phyloP scores from a whole-genome alignment of 2,797 vertebrate species.

The Limnodromus scolopaceus region DNA sequence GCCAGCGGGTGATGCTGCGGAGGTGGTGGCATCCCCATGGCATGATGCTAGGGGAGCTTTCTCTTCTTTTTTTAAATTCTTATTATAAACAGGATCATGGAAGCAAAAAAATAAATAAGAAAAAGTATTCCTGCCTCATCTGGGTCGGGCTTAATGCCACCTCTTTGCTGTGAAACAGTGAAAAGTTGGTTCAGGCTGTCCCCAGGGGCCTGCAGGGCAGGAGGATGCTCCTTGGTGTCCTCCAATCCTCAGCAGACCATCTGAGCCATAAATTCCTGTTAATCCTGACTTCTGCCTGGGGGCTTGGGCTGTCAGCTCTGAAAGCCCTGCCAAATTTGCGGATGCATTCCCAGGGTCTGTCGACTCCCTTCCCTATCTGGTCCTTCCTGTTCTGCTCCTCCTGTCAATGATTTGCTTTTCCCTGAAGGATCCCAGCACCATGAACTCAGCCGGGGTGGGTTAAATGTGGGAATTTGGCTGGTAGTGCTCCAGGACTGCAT shows the following conservation, averaged over 20 bases:
- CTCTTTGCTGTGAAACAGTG: not conserved
- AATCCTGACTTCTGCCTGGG: not conserved
- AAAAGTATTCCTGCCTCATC: not conserved
- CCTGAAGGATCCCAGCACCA: not conserved
- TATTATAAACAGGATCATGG: not conserved
- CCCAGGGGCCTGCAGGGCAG: not conserved
- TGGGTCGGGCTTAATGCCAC: not conserved
- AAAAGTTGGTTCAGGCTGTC: not conserved
- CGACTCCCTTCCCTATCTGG: not conserved
- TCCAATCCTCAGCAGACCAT: not conserved
- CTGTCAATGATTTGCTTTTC: not conserved
- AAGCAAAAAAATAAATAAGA: not conserved
- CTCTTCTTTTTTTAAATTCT: not conserved
- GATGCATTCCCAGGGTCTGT: not conserved
- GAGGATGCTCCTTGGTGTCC: not conserved
- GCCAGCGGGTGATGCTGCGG: not conserved
- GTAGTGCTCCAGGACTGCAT: not conserved
- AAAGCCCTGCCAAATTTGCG: not conserved
- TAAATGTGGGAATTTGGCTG: not conserved
- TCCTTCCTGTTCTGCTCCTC: not conserved
- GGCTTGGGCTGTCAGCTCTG: not conserved
- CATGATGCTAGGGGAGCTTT: accelerated
- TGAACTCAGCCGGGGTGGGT: not conserved
- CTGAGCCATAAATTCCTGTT: not conserved
- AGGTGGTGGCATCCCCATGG: not conserved